Base-by-base conservation (phyloP, 1,140 invertebrate species). In the Drosophila kepulauana region DNA sequence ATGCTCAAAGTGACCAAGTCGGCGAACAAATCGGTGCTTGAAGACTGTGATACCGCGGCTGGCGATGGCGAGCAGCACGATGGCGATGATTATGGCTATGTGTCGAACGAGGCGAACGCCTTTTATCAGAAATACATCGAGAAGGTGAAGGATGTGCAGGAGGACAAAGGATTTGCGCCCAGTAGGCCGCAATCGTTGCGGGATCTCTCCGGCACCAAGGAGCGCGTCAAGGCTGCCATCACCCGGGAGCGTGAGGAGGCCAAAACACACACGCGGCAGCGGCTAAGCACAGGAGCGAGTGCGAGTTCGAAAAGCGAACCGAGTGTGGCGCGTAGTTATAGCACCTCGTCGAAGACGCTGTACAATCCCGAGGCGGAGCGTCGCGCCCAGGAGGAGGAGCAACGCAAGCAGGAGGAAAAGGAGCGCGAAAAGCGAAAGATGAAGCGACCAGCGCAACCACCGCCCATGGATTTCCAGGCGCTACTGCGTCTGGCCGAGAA, bases 21-120 rank as follows among this genome's bases (percentile, higher is more conserved):
- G 57, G 97, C 97, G 0, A 98, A 97, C 91, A 97, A 98, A 92
- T 96, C 97, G 5, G 97, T 97, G 3, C 93, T 98, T 63, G 95
- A 95, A 58, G 96, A 97, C 87, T 52, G 56, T 52, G 72, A 80
- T 13, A 71, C 59, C 41, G 30, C 15, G 58, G 35, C n/a, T 10
- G 13, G 25, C 5, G 13, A 28, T 28, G 45, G n/a, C 15, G 95
- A 54, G 13, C 71, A 48, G 79, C 95, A 4, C 94, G 97, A 98
- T 86, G 96, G 97, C 92, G 97, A 98, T 94, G 97, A 98, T 90
- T 98, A 98, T 91, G 96, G 97, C 4, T 98, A 97, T 90, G 96
- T 96, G 11, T 98, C 97, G 0, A 96, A 96, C 79, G 96, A 96
- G 91, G 96, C 97, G 1, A 95, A 96, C 59, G 95, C 95, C 30